Conservation (phyloP, 2,888 invertebrate genomes). For the Chelonus formosanus region DNA sequence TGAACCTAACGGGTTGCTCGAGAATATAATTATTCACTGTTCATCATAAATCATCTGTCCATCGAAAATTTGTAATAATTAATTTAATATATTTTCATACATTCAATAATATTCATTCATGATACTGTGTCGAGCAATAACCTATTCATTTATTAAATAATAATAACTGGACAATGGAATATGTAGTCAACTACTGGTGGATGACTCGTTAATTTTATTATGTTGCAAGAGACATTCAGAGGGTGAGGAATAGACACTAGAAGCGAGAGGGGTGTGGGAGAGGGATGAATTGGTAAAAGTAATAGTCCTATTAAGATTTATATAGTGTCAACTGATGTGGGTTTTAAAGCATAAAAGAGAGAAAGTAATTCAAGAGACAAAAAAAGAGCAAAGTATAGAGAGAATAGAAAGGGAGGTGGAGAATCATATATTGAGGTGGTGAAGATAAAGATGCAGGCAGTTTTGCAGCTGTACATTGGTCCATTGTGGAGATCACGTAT, state of each 20-base stretch:
- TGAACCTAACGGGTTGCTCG: background rate
- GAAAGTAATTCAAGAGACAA: slow-evolving; percentile 3
- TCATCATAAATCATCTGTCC: slow-evolving; percentile 9
- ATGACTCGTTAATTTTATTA: too few species aligned
- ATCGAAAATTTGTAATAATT: slow-evolving; percentile 25
- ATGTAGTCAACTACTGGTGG: too few species aligned
- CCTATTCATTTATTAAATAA: too few species aligned
- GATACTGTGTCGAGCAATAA: background rate
- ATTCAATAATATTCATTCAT: slow-evolving; percentile 1
- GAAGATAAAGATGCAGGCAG: slow-evolving; percentile 28
- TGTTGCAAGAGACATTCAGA: too few species aligned
- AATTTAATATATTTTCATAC: slow-evolving; percentile 21
- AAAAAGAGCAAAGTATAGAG: slow-evolving; percentile 5
- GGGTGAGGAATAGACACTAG: too few species aligned
- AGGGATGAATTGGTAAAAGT: background rate
- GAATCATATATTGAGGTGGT: slow-evolving; percentile 3
- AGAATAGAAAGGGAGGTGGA: slow-evolving; percentile 6
- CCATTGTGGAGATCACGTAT: slow-evolving; percentile 52
- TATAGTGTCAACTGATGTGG: slow-evolving; percentile 5
- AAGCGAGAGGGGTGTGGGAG: background rate
- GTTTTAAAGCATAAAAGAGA: slow-evolving; percentile 4
- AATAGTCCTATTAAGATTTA: slow-evolving; percentile 10
- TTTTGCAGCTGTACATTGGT: slow-evolving; percentile 46
- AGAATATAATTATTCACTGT: background rate
- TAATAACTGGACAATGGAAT: too few species aligned